Base-by-base conservation (phyloP, 2,888 invertebrate species). In the Synergus gifuensis region DNA sequence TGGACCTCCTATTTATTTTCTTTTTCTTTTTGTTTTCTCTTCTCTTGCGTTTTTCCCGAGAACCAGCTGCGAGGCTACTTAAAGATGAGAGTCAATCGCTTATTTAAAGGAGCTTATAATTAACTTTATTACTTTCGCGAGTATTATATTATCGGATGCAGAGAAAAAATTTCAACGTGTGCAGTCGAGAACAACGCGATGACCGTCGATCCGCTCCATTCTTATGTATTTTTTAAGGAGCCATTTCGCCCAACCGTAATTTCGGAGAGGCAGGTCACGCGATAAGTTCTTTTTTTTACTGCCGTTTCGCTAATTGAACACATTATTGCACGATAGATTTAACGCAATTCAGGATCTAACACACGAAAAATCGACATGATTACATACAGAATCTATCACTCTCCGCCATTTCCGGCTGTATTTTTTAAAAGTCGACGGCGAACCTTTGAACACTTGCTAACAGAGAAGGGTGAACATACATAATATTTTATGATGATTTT, bases 401-500 rank as follows among this genome's bases (percentile, higher is more conserved):
- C 69, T 69, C 54, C 54, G 73, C 54, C 73, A 73, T 73, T 73
- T 73, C 73, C 73, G 73, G 73, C 42, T 66, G 18, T 66, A 66
- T 73, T 73, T 73, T 73, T 73, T 54, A 49, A 73, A 73, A 54
- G 36, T 54, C 8, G 7, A 42, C 16, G 8, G 36, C 12, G n/a
- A 73, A 73, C 49, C 73, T n/a, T 73, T 16, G 36, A 73, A 28
- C 54, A 49, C n/a, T 28, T 73, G 28, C 18, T 22, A 46, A 16
- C 2, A 49, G 0, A 69, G 49, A 69, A 36, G 28, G 49, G 49
- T 28, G 28, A 28, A 28, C 49, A n/a, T 18, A 69, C 46, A 49
- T 22, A 4, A 22, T 60, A 11, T n/a, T 12, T 22, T 12, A 60
- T 60, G 22, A 22, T 60, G 22, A 28, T 69, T n/a, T 73, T 54